Conservation (phyloP, 2,888 invertebrate genomes). For the Brachypterus glaber region DNA sequence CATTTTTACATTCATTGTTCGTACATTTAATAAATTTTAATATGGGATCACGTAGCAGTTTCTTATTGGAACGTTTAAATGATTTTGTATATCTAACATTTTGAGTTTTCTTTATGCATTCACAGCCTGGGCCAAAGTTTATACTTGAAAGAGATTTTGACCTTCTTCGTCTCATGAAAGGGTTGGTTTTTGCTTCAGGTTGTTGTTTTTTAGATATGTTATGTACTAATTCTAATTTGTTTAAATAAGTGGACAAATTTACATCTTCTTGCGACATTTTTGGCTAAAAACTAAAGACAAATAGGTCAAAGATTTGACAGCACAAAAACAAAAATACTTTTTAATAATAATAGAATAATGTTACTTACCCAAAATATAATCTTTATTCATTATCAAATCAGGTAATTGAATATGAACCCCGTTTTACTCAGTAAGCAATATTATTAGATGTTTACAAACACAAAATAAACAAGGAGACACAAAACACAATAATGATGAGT, state of each 20-base stretch:
- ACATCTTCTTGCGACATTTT: conserved; percentile 38
- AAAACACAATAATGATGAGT: no score
- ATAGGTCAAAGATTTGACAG: conserved; percentile 26
- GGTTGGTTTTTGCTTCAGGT: conserved; percentile 25
- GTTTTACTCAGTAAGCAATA: no score
- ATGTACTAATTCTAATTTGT: conserved; percentile 36
- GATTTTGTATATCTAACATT: conserved; percentile 31
- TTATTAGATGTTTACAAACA: no score
- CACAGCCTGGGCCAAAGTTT: conserved; percentile 33
- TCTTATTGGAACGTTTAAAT: conserved; percentile 35
- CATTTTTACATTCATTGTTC: conserved; percentile 20
- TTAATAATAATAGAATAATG: conserved; percentile 1
- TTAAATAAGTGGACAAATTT: conserved; percentile 32
- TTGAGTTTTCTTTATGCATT: conserved; percentile 28
- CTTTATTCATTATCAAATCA: conserved; percentile 25
- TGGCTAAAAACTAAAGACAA: conserved; percentile 24
- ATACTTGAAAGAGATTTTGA: conserved; percentile 39
- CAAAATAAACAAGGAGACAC: no score
- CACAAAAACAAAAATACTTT: conserved; percentile 16
- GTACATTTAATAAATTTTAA: conserved; percentile 43
- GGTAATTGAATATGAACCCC: no score
- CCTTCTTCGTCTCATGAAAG: conserved; percentile 35
- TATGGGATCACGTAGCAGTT: conserved; percentile 49
- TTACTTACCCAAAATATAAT: conserved; percentile 20
- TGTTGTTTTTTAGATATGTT: conserved; percentile 17